Evolutionary conservation across 2,888 invertebrate species (phyloP), one percentile per base, ranked within the genome.

Genomic region (Eupithecia abbreviata): DNA sequence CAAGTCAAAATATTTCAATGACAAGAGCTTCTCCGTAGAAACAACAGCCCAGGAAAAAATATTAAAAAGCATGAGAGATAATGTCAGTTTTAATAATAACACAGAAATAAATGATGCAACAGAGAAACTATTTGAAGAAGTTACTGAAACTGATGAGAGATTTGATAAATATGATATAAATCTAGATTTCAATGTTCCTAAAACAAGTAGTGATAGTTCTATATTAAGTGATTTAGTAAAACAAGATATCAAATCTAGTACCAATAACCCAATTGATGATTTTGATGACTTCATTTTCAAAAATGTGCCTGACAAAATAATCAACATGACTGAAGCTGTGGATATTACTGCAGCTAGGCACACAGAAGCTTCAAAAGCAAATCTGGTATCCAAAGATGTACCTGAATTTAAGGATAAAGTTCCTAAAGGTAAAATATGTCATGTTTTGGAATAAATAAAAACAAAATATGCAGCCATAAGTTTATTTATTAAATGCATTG

Each of bases 1-100:
- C 80, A 94, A 92, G 87, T 88, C 91, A 80, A 94, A 93, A 82
- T 94, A 93, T 85, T 92, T 85, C 49, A 91, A 91, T 84, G 91
- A 92, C 80, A 91, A 91, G 79, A 86, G 87, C 55, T 90, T 86
- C 80, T 87, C 86, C 1, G 91, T 92, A 55, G 93, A 93, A 80
- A 85, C 88, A 45, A 89, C 90, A 81, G 87, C 86, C 42, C 87
- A 89, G 78, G 89, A 92, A n/a, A 90, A 84, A 83, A 88, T 90
- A 80, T 68, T 89, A 3, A 87, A 84, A 66, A 87, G 73, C 77
- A 77, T 90, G 45, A 85, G 82, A 79, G 84, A 85, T 30, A 81
- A 82, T 72, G 72, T 80, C 47, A 74, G 69, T 66, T 78, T 30
- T 30, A 30, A 72, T 71, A 72, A 43, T 77, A 80, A 76, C 74